These are phyloP conservation scores for Drosophila anceps DNA, from an alignment of 2,888 invertebrate genomes.

Conservation along the genomic window DNA sequence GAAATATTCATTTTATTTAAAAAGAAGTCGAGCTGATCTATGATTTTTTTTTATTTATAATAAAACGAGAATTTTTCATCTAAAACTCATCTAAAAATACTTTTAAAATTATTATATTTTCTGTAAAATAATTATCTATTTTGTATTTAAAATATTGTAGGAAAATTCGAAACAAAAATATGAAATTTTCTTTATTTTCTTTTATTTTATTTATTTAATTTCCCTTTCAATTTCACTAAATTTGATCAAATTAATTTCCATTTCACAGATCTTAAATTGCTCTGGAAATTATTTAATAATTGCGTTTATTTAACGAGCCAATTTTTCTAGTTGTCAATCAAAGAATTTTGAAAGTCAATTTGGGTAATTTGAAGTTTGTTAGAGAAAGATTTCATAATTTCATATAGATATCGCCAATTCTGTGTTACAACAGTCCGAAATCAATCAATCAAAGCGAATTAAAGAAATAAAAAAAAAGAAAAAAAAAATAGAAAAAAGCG, in stretches of 20 bases:
- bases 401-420: slow-evolving; percentile 61
- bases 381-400: slow-evolving; percentile 56
- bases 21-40: too few relatives aligned
- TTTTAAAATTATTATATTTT: too few relatives aligned
- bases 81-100: too few relatives aligned
- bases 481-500: neutral
- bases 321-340: slow-evolving; percentile 63
- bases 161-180: too few relatives aligned
- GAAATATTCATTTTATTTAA: neutral
- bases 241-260: neutral
- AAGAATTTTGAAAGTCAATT: slow-evolving; percentile 30
- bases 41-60: too few relatives aligned
- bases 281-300: slow-evolving; percentile 20
- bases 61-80: too few relatives aligned
- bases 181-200: neutral
- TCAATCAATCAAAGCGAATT: slow-evolving; percentile 75
- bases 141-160: too few relatives aligned
- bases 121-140: too few relatives aligned
- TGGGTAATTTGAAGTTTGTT: slow-evolving; percentile 7
- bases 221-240: neutral
- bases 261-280: neutral
- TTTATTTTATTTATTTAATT: neutral
- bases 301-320: slow-evolving; percentile 32
- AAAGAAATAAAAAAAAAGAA: slow-evolving; percentile 41
- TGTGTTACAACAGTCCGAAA: slow-evolving; percentile 45